Conservation (phyloP, 2,113 vertebrate genomes). For the Hippocampus barbouri region DNA sequence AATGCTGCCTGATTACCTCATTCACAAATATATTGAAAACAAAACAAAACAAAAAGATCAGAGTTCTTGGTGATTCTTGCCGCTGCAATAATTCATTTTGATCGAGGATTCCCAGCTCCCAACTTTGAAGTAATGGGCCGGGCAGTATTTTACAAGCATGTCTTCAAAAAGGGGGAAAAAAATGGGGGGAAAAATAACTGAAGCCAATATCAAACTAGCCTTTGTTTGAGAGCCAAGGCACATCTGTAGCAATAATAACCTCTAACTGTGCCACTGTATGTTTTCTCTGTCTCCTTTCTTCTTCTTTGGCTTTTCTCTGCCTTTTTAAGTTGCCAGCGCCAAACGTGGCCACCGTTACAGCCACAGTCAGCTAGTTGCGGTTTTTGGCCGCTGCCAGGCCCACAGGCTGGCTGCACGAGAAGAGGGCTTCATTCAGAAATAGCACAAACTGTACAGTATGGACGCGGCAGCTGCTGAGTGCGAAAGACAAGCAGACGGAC, state of each 20-base stretch:
- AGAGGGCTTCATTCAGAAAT: slow-evolving; percentile 71
- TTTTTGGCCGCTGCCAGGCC: slow-evolving; percentile 55
- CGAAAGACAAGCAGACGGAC: slow-evolving; percentile 72
- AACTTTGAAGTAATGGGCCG: slow-evolving; percentile 18
- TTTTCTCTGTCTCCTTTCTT: slow-evolving; percentile 52
- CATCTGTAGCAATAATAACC: slow-evolving; percentile 55
- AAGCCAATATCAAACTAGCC: slow-evolving; percentile 43
- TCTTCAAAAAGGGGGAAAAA: slow-evolving; percentile 42
- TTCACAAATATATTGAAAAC: slow-evolving; percentile 16
- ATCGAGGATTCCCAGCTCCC: slow-evolving; percentile 28
- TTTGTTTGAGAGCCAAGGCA: slow-evolving; percentile 52
- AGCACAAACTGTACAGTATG: slow-evolving; percentile 71
- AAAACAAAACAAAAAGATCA: slow-evolving; percentile 13
- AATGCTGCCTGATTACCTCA: slow-evolving; percentile 4
- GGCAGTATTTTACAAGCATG: slow-evolving; percentile 29
- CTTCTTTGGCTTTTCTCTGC: slow-evolving; percentile 50
- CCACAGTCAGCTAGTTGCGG: slow-evolving; percentile 58
- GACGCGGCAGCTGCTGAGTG: slow-evolving; percentile 70
- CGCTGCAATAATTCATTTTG: slow-evolving; percentile 22
- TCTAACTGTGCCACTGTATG: slow-evolving; percentile 48
- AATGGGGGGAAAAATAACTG: slow-evolving; percentile 13
- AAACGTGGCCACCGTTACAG: slow-evolving; percentile 45
- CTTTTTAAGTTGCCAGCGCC: slow-evolving; percentile 56
- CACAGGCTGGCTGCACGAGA: slow-evolving; percentile 56
- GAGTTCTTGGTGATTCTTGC: slow-evolving; percentile 6